phyloP scores from a whole-genome alignment of 1,140 invertebrate species.

The Agraylea sexmaculata region DNA sequence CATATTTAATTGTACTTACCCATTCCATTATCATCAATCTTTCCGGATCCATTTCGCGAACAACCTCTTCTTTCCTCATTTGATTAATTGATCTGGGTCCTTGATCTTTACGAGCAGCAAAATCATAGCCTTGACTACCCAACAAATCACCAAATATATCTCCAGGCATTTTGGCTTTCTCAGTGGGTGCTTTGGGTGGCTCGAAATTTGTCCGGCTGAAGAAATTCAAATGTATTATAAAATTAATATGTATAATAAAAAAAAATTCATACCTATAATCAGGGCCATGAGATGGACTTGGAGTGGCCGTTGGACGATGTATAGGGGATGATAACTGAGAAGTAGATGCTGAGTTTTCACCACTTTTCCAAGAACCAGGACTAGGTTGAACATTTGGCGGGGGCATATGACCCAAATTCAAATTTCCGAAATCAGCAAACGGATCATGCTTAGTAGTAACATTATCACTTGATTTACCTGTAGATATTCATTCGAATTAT shows the following conservation, averaged over 20 bases:
- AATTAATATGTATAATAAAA: not conserved
- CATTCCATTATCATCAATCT: conserved; percentile 72
- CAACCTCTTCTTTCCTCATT: conserved; percentile 81
- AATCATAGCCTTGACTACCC: conserved; percentile 77
- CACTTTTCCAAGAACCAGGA: conserved; percentile 14
- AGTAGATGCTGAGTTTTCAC: conserved; percentile 16
- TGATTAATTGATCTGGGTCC: conserved; percentile 84
- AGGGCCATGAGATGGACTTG: conserved; percentile 39
- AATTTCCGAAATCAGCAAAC: conserved; percentile 43
- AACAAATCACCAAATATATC: conserved; percentile 86
- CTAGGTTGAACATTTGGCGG: conserved; percentile 4
- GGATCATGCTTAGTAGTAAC: conserved; percentile 29
- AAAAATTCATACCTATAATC: conserved; percentile 30
- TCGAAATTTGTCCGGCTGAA: conserved; percentile 60
- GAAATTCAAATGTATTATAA: conserved; percentile 11
- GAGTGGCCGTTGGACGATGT: conserved; percentile 24
- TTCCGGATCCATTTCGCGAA: conserved; percentile 83
- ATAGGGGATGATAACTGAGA: conserved; percentile 21
- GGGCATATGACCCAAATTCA: conserved; percentile 23
- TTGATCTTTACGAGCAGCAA: conserved; percentile 60
- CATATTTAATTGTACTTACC: conserved; percentile 33
- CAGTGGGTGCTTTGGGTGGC: conserved; percentile 30
- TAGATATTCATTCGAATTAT: conserved; percentile 8
- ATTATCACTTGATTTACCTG: conserved; percentile 24
- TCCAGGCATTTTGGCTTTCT: conserved; percentile 32